Percentiles rank a stretch among this genome's conserved stretches.
These are phyloP conservation scores for Dipodomys merriami DNA, from an alignment of 2,113 vertebrate genomes.

Conservation along the genomic window DNA sequence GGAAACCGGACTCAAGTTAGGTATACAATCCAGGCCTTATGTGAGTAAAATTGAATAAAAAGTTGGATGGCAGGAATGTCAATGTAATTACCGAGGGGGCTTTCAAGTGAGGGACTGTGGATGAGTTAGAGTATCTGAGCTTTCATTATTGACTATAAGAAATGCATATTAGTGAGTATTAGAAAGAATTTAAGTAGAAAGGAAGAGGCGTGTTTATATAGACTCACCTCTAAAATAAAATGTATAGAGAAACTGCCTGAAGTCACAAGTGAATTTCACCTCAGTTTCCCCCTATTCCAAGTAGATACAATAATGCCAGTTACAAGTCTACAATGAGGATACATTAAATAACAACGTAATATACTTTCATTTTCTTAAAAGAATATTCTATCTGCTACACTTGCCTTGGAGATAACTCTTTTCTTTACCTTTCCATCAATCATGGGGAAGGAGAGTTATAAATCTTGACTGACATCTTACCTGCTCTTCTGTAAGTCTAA, in stretches of 20 bases:
- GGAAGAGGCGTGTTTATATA: slow-evolving; percentile 27
- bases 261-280: slow-evolving; percentile 45
- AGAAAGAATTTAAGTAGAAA: slow-evolving; percentile 15
- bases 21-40: too few species aligned
- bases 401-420: slow-evolving; percentile 52
- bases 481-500: slow-evolving; percentile 69
- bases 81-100: background rate
- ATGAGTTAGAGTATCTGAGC: slow-evolving; percentile 14
- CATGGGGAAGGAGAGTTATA: slow-evolving; percentile 34
- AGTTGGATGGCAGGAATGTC: background rate
- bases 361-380: slow-evolving; percentile 60
- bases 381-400: slow-evolving; percentile 41
- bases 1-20: too few species aligned
- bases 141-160: slow-evolving; percentile 34
- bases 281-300: slow-evolving; percentile 40
- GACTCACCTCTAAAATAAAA: slow-evolving; percentile 46
- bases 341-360: slow-evolving; percentile 28
- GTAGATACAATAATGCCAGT: slow-evolving; percentile 17
- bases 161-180: background rate
- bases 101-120: background rate
- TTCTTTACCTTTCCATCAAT: slow-evolving; percentile 59
- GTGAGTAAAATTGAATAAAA: background rate
- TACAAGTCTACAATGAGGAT: background rate
- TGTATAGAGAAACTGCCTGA: slow-evolving; percentile 32
- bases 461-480: slow-evolving; percentile 68